phyloP scores from a whole-genome alignment of 2,888 invertebrate species.

The Drosophila percnosoma region DNA sequence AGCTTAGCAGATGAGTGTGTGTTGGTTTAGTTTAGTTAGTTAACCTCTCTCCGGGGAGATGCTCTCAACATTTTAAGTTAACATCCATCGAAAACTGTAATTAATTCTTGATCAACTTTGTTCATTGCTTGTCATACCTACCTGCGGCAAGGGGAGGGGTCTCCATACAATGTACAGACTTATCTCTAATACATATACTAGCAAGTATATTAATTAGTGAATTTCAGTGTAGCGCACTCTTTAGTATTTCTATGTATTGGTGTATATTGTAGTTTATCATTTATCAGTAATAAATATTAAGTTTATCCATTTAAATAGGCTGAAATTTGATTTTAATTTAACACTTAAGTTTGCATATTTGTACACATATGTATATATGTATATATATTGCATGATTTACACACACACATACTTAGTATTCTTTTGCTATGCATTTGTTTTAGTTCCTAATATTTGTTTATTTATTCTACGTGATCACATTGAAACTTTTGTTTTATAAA shows the following conservation, averaged over 20 bases:
- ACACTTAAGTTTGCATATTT: conserved; percentile 33
- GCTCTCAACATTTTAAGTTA: not conserved
- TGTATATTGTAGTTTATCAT: conserved; percentile 1
- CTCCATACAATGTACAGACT: conserved; percentile 7
- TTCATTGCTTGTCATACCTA: conserved; percentile 14
- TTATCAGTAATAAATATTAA: conserved; percentile 30
- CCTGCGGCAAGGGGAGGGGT: not conserved
- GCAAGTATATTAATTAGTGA: conserved; percentile 3
- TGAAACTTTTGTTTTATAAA: conserved; percentile 80
- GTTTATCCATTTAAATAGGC: conserved; percentile 39
- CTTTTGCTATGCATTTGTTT: conserved; percentile 72
- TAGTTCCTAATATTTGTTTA: conserved; percentile 55
- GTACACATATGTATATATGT: not conserved
- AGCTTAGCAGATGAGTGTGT: conserved; percentile 9
- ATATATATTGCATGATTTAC: conserved; percentile 13
- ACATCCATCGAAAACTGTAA: not conserved
- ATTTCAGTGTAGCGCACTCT: conserved; percentile 23
- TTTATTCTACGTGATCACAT: conserved; percentile 77
- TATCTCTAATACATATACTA: conserved; percentile 12
- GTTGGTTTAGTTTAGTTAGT: not conserved
- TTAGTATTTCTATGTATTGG: conserved; percentile 6
- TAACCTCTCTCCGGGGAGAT: not conserved
- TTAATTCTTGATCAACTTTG: not conserved
- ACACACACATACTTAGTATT: conserved; percentile 25
- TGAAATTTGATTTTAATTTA: conserved; percentile 46